Evolutionary conservation across 37 sponge, comb jelly and placozoan genomes (phyloP), one percentile per base, ranked within the genome.

Genomic region (Dysidea cf. avara): DNA sequence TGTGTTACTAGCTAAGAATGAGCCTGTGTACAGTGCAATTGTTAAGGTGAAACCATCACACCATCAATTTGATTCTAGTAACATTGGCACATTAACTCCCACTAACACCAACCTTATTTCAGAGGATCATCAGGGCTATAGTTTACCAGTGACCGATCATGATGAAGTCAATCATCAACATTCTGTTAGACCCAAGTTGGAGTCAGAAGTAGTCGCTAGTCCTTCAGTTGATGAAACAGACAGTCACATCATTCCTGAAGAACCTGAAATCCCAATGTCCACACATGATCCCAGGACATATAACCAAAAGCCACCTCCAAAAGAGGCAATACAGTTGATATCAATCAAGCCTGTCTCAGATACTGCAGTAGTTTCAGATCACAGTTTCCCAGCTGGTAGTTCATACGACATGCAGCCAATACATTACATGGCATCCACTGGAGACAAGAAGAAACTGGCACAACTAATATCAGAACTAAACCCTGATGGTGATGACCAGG

Each of bases 361-460:
- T 17, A 40, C 30, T 11, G 61, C 48, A 2, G 80, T 60, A 21
- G n/a, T n/a, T n/a, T n/a, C n/a, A n/a, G 52, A 21, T 31, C n/a
- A 36, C 40, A 11, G 32, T 33, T 81, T 81, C 49, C 72, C 81
- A 39, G 54, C 20, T 24, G 73, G 81, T 1, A 64, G 73, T 2
- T 78, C 85, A 0, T 17, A 66, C 14, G 73, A 78, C 11, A 85
- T 85, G 85, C 74, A 34, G 17, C 59, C 79, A 16, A 63, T 81
- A 14, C 87, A 87, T 43, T 81, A 87, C 60, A 81, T 77, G 13
- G 81, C 87, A 7, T 66, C 75, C 36, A 87, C n/a, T 33, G 87
- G 87, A 25, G 64, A 81, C 77, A 87, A 81, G 67, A 81, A 87
- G 55, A 71, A 65, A 0, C 58, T 87, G 51, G 20, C 35, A 7